phyloP scores from a whole-genome alignment of 1,140 invertebrate genomes.

The Pseudomyrmex pallidus region DNA sequence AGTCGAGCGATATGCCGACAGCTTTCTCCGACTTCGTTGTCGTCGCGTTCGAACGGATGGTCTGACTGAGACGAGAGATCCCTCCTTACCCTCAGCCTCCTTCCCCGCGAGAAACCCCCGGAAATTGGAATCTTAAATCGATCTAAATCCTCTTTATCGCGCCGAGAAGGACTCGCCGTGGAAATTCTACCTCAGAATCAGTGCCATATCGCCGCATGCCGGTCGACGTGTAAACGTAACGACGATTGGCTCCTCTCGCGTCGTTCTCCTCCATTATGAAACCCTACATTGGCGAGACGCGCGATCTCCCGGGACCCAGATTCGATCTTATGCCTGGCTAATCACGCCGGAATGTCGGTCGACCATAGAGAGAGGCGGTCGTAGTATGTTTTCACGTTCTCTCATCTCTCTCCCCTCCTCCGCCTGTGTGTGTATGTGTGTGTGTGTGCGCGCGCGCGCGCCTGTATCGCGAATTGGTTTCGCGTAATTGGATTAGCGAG shows the following conservation, averaged over 20 bases:
- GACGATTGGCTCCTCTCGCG: conserved; percentile 43
- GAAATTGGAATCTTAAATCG: conserved; percentile 83
- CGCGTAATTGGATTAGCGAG: conserved; percentile 44
- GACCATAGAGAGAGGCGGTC: not conserved
- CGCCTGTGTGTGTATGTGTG: too few relatives aligned
- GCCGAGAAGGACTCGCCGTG: conserved; percentile 57
- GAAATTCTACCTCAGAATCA: conserved; percentile 56
- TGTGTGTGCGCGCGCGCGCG: too few relatives aligned
- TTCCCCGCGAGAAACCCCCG: conserved; percentile 61
- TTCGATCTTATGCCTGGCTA: conserved; percentile 45
- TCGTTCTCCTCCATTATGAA: conserved; percentile 59
- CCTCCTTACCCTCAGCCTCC: too few relatives aligned
- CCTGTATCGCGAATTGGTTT: conserved; percentile 34
- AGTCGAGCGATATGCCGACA: conserved; percentile 63
- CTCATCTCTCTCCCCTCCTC: not conserved
- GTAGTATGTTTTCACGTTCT: conserved; percentile 9
- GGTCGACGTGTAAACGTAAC: conserved; percentile 66
- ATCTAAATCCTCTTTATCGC: conserved; percentile 78
- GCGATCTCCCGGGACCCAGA: conserved; percentile 32
- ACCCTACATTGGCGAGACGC: conserved; percentile 19
- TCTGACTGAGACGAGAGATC: not conserved
- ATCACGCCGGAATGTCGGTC: conserved; percentile 25
- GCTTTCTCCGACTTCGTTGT: conserved; percentile 53
- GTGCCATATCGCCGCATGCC: conserved; percentile 50
- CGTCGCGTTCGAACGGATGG: not conserved